Evolutionary conservation across 2,888 invertebrate genomes (phyloP).

Genomic region (Eupithecia centaureata): DNA sequence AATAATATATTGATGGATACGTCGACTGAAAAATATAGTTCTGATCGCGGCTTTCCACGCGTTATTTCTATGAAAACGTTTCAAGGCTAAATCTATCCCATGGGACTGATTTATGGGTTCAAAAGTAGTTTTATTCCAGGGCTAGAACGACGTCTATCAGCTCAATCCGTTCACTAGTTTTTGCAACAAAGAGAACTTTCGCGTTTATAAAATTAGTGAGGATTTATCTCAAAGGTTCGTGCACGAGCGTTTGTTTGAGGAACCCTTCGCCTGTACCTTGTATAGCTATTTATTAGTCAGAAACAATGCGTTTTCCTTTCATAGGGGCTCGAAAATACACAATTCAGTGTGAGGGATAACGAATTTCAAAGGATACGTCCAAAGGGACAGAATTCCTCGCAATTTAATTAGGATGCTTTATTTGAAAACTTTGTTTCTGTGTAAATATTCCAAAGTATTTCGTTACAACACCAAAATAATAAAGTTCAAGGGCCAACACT

Average conservation of each 20-base stretch:
- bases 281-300: constrained; percentile 10
- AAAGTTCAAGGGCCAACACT: not conserved
- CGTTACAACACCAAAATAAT: constrained; percentile 7
- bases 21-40: not conserved
- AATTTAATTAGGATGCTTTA: constrained; percentile 33
- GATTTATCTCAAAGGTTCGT: not conserved
- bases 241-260: not conserved
- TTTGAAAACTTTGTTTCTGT: constrained; percentile 38
- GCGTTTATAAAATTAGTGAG: too few relatives aligned
- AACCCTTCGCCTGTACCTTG: not conserved
- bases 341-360: constrained; percentile 26
- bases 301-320: constrained; percentile 32
- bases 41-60: too few relatives aligned
- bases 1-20: too few relatives aligned
- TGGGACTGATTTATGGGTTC: too few relatives aligned
- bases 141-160: too few relatives aligned
- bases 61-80: too few relatives aligned
- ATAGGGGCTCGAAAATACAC: constrained; percentile 38
- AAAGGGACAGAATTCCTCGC: constrained; percentile 37
- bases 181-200: too few relatives aligned
- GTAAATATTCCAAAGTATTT: constrained; percentile 26
- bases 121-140: too few relatives aligned
- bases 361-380: constrained; percentile 33
- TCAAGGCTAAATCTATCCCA: too few relatives aligned
- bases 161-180: too few relatives aligned